These are phyloP conservation scores for Stratiolaelaps scimitus DNA, from an alignment of 1,140 invertebrate genomes.

Conservation along the genomic window DNA sequence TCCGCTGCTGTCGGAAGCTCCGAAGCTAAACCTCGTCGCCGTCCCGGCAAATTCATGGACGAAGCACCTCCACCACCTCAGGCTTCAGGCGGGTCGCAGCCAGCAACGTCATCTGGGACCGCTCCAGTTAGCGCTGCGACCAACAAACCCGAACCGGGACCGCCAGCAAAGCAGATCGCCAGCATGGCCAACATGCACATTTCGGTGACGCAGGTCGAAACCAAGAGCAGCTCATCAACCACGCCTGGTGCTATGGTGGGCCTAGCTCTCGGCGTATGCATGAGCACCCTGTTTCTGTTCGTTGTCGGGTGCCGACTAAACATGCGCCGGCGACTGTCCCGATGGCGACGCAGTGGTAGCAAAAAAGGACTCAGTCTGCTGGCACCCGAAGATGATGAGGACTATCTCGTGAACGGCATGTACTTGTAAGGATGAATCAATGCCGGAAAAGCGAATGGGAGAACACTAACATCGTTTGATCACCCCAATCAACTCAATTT, in stretches of 20 bases:
- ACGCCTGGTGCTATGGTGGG: conserved; percentile 20
- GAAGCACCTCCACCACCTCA: neutral
- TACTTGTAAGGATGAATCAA: conserved; percentile 50
- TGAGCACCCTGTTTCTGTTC: conserved; percentile 23
- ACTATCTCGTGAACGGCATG: conserved; percentile 95
- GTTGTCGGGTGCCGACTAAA: conserved; percentile 20
- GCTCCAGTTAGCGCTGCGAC: neutral
- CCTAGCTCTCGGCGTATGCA: conserved; percentile 3
- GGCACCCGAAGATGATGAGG: conserved; percentile 56
- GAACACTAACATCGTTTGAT: too few relatives aligned
- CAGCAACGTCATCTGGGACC: neutral
- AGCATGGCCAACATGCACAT: conserved; percentile 28
- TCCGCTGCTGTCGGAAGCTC: neutral
- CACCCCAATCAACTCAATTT: too few relatives aligned
- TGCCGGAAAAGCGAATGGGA: too few relatives aligned
- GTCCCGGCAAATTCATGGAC: conserved; percentile 21
- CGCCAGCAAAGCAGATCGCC: conserved; percentile 5
- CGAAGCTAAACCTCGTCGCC: conserved; percentile 14
- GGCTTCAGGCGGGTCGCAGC: neutral
- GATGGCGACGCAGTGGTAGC: conserved; percentile 18
- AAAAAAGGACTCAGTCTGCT: conserved; percentile 25
- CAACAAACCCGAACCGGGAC: conserved; percentile 6
- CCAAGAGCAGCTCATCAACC: neutral
- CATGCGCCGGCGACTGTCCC: neutral
- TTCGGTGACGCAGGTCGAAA: conserved; percentile 23